phyloP scores from a whole-genome alignment of 2,888 invertebrate genomes.

The Gisinianus flammeolus region DNA sequence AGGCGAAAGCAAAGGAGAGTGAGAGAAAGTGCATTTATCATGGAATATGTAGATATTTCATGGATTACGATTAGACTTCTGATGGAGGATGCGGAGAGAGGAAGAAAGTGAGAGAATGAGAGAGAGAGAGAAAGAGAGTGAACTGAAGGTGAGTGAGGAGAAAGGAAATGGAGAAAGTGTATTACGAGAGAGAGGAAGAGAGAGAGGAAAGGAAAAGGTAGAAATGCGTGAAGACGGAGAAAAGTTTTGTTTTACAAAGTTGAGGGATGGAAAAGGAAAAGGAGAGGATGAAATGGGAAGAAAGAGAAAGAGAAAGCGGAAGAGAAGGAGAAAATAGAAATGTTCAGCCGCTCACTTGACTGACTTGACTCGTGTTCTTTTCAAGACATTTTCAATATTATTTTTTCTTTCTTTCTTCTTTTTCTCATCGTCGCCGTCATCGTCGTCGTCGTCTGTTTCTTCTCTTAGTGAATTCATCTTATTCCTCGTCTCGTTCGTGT shows the following conservation, averaged over 20 bases:
- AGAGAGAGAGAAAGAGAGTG: neutral
- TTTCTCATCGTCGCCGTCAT: neutral
- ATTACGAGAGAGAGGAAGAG: neutral
- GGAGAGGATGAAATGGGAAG: neutral
- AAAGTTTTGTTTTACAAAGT: neutral
- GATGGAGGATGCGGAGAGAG: neutral
- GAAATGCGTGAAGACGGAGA: neutral
- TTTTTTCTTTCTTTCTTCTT: slow-evolving; percentile 9
- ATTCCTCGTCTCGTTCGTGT: too few relatives aligned
- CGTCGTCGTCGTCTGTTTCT: neutral
- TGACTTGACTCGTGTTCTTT: slow-evolving; percentile 33
- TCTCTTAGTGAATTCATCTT: too few relatives aligned
- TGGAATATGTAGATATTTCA: slow-evolving; percentile 5
- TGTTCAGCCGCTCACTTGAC: slow-evolving; percentile 22
- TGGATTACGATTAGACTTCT: neutral
- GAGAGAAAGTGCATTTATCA: slow-evolving; percentile 8
- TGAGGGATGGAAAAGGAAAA: neutral
- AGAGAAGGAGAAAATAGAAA: slow-evolving; percentile 19
- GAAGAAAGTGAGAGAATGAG: neutral
- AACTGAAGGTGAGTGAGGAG: neutral
- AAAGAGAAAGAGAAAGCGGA: neutral
- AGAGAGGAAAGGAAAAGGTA: neutral
- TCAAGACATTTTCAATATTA: slow-evolving; percentile 19
- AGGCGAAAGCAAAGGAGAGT: neutral
- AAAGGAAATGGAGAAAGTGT: neutral